These are phyloP conservation scores for Tetanocera ferruginea DNA, from an alignment of 2,888 invertebrate species.

Conservation along the genomic window DNA sequence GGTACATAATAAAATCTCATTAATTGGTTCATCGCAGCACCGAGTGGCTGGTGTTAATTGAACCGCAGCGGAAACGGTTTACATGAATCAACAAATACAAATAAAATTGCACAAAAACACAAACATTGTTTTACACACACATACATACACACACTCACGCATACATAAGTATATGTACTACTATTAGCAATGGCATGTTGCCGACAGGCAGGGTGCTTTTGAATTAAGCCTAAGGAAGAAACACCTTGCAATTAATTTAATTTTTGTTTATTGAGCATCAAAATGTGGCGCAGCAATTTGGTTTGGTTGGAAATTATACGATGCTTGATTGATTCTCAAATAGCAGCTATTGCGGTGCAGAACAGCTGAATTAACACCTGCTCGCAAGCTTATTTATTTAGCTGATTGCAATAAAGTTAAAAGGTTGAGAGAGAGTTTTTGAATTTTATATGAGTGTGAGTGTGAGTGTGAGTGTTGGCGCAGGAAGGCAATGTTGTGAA, in stretches of 20 bases:
- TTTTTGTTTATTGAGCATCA: neutral
- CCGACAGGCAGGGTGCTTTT: neutral
- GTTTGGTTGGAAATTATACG: neutral
- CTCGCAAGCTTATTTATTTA: neutral
- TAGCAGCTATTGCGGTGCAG: too few species aligned
- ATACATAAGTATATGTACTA: neutral
- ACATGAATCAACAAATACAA: too few species aligned
- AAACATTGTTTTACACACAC: neutral
- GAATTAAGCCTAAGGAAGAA: neutral
- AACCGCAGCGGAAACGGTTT: too few species aligned
- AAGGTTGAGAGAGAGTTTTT: neutral
- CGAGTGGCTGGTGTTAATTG: too few species aligned
- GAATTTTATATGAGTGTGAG: too few species aligned
- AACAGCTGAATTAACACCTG: too few species aligned
- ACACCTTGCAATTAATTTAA: constrained; percentile 10
- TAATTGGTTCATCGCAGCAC: neutral
- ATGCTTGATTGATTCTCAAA: constrained; percentile 4
- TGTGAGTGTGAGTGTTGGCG: too few species aligned
- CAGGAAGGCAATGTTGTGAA: too few species aligned
- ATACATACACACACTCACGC: neutral
- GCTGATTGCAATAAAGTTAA: neutral
- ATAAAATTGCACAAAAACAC: neutral
- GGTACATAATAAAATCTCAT: neutral
- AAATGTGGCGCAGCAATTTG: constrained; percentile 15
- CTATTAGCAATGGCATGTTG: neutral